Evolutionary conservation across 2,113 vertebrate species (phyloP).

Genomic region (Ascaphus truei): DNA sequence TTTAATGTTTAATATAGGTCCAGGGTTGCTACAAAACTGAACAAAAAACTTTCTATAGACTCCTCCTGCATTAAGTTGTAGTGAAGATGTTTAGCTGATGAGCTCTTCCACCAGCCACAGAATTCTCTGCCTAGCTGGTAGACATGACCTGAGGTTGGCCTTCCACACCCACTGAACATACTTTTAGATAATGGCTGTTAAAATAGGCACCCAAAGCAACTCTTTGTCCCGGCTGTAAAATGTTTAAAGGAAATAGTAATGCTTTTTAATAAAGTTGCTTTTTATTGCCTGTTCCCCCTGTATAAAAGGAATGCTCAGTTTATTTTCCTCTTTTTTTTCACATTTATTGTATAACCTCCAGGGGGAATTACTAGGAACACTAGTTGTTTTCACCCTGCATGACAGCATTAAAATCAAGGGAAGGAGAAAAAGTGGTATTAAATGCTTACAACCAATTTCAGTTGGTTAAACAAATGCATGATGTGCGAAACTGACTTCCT

Average conservation of each 20-base stretch:
- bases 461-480: slow-evolving; percentile 32
- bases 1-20: background rate
- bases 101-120: background rate
- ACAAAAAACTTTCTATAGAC: background rate
- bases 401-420: slow-evolving; percentile 36
- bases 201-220: slow-evolving; percentile 35
- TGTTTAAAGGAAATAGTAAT: slow-evolving; percentile 28
- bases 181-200: slow-evolving; percentile 28
- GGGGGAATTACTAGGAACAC: slow-evolving; percentile 34
- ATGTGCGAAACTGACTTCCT: slow-evolving; percentile 29
- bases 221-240: slow-evolving; percentile 26
- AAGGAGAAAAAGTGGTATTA: slow-evolving; percentile 25
- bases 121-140: background rate
- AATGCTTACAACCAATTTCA: slow-evolving; percentile 35
- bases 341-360: slow-evolving; percentile 35
- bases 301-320: slow-evolving; percentile 35
- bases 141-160: slow-evolving; percentile 17
- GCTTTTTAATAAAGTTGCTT: slow-evolving; percentile 34
- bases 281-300: slow-evolving; percentile 31
- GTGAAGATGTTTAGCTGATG: slow-evolving; percentile 8
- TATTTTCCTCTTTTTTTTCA: slow-evolving; percentile 30
- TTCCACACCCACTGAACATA: slow-evolving; percentile 23
- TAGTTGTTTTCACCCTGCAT: slow-evolving; percentile 30
- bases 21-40: background rate
- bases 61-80: background rate